Evolutionary conservation across 1,140 invertebrate genomes (phyloP).

Genomic region (Anthonomus grandis): DNA sequence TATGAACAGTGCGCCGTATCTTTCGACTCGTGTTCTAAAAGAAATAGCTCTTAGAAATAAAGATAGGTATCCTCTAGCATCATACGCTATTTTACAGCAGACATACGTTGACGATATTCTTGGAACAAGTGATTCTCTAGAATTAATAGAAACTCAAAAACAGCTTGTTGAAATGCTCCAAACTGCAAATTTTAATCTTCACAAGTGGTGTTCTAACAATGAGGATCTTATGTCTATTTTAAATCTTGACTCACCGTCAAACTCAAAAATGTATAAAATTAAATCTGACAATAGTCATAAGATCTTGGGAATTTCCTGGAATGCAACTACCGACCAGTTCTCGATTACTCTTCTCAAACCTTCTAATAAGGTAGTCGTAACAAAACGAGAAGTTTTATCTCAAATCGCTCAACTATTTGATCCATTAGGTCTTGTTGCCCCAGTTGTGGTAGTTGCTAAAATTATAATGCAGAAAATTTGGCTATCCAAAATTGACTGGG

Average conservation of each 20-base stretch:
- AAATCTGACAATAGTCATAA: conserved; percentile 1
- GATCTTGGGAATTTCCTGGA: conserved; percentile 19
- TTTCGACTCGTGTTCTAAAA: conserved; percentile 35
- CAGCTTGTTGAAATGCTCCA: conserved; percentile 2
- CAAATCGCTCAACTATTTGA: conserved; percentile 32
- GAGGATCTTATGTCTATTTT: too few species aligned
- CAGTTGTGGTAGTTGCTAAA: conserved; percentile 28
- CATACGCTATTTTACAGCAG: conserved; percentile 20
- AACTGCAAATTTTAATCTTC: conserved; percentile 6
- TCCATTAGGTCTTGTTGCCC: conserved; percentile 29
- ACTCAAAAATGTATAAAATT: neutral
- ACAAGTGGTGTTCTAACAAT: conserved; percentile 18
- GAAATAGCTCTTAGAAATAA: conserved; percentile 34
- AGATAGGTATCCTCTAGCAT: conserved; percentile 35
- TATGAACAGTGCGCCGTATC: conserved; percentile 38
- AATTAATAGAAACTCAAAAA: conserved; percentile 1
- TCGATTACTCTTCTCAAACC: neutral
- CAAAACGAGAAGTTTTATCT: conserved; percentile 17
- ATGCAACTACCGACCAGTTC: conserved; percentile 9
- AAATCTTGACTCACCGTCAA: neutral
- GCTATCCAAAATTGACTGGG: conserved; percentile 21
- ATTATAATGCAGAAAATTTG: conserved; percentile 32
- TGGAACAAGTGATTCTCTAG: neutral
- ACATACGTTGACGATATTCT: conserved; percentile 31
- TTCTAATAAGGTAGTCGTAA: too few species aligned